These are phyloP conservation scores for Nothobranchius kuhntae DNA, from an alignment of 2,113 vertebrate species.

Conservation along the genomic window DNA sequence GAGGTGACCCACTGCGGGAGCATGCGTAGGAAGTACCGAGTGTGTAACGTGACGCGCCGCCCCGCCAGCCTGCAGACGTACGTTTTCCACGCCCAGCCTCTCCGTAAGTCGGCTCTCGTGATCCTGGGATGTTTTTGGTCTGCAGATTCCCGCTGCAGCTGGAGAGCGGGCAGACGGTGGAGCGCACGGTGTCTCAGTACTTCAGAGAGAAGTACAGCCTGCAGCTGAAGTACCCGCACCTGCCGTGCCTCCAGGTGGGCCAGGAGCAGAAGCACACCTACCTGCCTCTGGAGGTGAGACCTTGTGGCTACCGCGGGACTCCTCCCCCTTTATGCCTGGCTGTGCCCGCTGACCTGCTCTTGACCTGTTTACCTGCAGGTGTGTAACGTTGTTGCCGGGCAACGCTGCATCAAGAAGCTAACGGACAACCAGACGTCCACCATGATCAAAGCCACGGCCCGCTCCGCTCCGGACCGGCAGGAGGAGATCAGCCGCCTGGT, in stretches of 20 bases:
- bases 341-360: not conserved
- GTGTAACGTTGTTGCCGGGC: slow-evolving; percentile 94
- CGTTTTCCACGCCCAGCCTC: slow-evolving; percentile 24
- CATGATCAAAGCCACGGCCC: slow-evolving; percentile 97
- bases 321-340: too few species aligned
- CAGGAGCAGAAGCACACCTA: slow-evolving; percentile 76
- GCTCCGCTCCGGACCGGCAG: slow-evolving; percentile 93
- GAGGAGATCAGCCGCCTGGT: slow-evolving; percentile 96
- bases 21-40: slow-evolving; percentile 96
- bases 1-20: slow-evolving; percentile 98
- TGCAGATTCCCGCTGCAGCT: slow-evolving; percentile 94
- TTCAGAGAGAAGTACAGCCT: slow-evolving; percentile 97
- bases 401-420: slow-evolving; percentile 96
- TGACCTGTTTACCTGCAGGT: slow-evolving; percentile 75
- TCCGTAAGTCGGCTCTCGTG: not conserved
- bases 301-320: too few species aligned
- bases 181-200: slow-evolving; percentile 67
- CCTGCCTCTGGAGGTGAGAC: slow-evolving; percentile 93
- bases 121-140: not conserved
- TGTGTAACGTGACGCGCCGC: slow-evolving; percentile 94
- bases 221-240: slow-evolving; percentile 95
- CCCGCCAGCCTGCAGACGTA: slow-evolving; percentile 97
- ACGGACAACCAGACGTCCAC: slow-evolving; percentile 98
- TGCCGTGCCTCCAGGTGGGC: slow-evolving; percentile 97
- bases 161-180: slow-evolving; percentile 96